These are phyloP conservation scores for Atethmia centrago DNA, from an alignment of 2,888 invertebrate genomes.

Conservation along the genomic window DNA sequence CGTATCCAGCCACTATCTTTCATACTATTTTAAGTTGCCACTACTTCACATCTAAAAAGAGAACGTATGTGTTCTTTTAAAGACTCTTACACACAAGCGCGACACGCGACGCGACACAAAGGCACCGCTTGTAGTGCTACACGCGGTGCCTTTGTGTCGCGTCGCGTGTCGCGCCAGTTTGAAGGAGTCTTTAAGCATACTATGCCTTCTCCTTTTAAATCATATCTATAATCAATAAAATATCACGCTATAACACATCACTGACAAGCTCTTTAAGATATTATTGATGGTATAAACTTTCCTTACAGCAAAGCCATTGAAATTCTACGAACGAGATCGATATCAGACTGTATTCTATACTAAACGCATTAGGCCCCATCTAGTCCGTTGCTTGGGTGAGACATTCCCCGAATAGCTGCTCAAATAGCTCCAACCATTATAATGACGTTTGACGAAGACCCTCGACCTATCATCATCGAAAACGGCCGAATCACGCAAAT, in stretches of 20 bases:
- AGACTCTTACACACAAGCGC: too few relatives aligned
- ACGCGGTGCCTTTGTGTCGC: too few relatives aligned
- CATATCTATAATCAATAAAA: constrained; percentile 42
- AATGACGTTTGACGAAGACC: constrained; percentile 79
- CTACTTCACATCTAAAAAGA: constrained; percentile 2
- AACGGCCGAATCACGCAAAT: constrained; percentile 88
- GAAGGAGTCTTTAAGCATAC: too few relatives aligned
- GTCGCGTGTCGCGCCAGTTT: too few relatives aligned
- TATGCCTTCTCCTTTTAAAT: background rate
- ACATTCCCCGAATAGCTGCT: constrained; percentile 80
- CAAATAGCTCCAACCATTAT: constrained; percentile 79
- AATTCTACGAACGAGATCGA: constrained; percentile 83
- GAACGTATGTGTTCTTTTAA: background rate
- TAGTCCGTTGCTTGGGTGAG: constrained; percentile 78
- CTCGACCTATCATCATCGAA: constrained; percentile 81
- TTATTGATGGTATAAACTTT: constrained; percentile 79
- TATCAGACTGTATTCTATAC: constrained; percentile 82
- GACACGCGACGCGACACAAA: too few relatives aligned
- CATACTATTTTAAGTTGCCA: background rate
- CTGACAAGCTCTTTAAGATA: constrained; percentile 64
- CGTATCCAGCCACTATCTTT: background rate
- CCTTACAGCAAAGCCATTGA: constrained; percentile 75
- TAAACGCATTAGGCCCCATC: constrained; percentile 85
- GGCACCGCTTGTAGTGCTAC: too few relatives aligned
- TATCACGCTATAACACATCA: constrained; percentile 49